phyloP scores from a whole-genome alignment of 2,797 vertebrate species.

The Cephalopachus bancanus region DNA sequence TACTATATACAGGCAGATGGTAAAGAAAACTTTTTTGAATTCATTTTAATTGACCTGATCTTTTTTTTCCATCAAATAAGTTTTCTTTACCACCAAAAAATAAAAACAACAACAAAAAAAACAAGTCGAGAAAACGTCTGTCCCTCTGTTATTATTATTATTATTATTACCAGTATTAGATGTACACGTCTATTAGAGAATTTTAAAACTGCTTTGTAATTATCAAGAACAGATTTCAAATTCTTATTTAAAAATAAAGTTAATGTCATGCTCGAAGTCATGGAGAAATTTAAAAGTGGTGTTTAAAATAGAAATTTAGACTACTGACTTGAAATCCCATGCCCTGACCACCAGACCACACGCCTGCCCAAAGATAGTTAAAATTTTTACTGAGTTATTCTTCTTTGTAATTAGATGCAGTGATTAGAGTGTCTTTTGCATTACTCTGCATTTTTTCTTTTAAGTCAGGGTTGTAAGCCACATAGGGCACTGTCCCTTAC shows the following conservation, averaged over 20 bases:
- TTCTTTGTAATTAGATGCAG: conserved; percentile 86
- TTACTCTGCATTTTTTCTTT: conserved; percentile 85
- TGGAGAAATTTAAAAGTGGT: conserved; percentile 78
- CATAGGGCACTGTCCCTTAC: conserved; percentile 80
- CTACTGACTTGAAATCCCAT: conserved; percentile 81
- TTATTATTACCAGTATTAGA: background rate
- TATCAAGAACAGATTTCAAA: conserved; percentile 61
- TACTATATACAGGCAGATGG: background rate
- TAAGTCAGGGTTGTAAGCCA: conserved; percentile 82
- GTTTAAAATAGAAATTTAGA: conserved; percentile 85
- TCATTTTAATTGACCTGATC: conserved; percentile 47
- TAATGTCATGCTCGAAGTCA: conserved; percentile 78
- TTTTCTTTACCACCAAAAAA: background rate
- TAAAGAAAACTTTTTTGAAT: background rate
- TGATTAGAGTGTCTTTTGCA: conserved; percentile 85
- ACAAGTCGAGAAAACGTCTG: conserved; percentile 69
- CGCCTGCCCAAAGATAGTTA: conserved; percentile 78
- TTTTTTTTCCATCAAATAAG: conserved; percentile 9
- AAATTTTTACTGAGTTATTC: conserved; percentile 82
- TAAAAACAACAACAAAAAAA: no score
- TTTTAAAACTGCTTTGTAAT: conserved; percentile 70
- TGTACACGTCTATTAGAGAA: conserved; percentile 32
- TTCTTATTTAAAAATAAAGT: conserved; percentile 81
- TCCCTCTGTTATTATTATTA: conserved; percentile 9
- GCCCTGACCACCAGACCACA: conserved; percentile 83